These are phyloP conservation scores for Selene dorsalis DNA, from an alignment of 2,797 vertebrate species.

Conservation along the genomic window DNA sequence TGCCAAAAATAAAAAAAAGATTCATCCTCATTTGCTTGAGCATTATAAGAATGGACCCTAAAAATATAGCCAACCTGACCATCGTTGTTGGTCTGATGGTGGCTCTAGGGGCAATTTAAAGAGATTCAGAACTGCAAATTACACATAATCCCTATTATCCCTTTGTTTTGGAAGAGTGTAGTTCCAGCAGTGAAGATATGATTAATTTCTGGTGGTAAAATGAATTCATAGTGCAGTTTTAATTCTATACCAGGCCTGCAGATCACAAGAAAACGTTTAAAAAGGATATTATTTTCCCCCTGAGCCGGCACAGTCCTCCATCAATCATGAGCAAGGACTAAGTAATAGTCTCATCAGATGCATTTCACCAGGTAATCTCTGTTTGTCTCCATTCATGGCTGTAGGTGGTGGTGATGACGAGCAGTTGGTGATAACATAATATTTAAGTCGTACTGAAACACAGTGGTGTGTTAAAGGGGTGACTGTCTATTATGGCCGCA, in stretches of 20 bases:
- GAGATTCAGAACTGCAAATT: not conserved
- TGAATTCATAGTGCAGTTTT: not conserved
- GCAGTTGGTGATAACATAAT: slow-evolving; percentile 26
- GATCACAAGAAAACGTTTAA: slow-evolving; percentile 10
- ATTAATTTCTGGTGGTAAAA: not conserved
- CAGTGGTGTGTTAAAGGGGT: slow-evolving; percentile 37
- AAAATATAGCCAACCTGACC: not conserved
- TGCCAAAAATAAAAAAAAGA: not conserved
- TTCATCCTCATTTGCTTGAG: not conserved
- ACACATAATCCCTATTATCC: not conserved
- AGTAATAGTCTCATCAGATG: slow-evolving; percentile 22
- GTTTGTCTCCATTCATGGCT: slow-evolving; percentile 9
- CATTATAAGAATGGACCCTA: too few species aligned
- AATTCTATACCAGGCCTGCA: not conserved
- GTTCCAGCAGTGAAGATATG: not conserved
- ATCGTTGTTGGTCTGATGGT: not conserved
- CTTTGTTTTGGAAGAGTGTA: not conserved
- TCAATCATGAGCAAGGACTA: slow-evolving; percentile 17
- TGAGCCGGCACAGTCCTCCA: slow-evolving; percentile 7
- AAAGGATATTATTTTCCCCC: slow-evolving; percentile 3
- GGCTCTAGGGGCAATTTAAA: not conserved
- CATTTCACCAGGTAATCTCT: slow-evolving; percentile 14
- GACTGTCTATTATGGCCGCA: slow-evolving; percentile 45
- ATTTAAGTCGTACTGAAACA: slow-evolving; percentile 24
- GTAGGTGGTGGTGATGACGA: slow-evolving; percentile 20